Conservation (phyloP, 2,888 invertebrate species). For the Nemurella pictetii region DNA sequence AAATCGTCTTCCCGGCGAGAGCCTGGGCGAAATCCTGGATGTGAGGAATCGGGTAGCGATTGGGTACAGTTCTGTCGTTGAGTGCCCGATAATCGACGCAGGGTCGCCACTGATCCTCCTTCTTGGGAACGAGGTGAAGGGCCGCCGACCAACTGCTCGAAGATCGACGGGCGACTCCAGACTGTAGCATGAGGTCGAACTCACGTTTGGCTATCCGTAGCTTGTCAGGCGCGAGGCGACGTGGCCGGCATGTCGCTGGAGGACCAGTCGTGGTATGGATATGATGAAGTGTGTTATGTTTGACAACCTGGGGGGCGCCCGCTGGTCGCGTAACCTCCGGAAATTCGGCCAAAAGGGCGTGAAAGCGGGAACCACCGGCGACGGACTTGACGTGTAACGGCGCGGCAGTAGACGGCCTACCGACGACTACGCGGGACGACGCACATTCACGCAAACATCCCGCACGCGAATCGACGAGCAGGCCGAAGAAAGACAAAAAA, state of each 20-base stretch:
- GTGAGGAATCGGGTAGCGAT: slow-evolving; percentile 49
- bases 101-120: slow-evolving; percentile 46
- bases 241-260: slow-evolving; percentile 45
- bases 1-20: slow-evolving; percentile 45
- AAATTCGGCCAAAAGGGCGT: neutral
- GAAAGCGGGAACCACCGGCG: neutral
- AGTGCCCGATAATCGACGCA: slow-evolving; percentile 51
- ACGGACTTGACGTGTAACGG: neutral
- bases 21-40: too few species aligned
- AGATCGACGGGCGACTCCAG: slow-evolving; percentile 46
- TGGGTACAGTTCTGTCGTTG: slow-evolving; percentile 48
- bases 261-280: slow-evolving; percentile 46
- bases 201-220: slow-evolving; percentile 45
- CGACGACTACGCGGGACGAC: neutral
- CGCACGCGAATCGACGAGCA: neutral
- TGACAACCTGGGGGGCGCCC: neutral
- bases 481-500: neutral
- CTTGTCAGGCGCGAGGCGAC: slow-evolving; percentile 47
- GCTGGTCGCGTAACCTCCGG: neutral
- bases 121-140: slow-evolving; percentile 47
- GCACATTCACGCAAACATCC: neutral
- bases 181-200: slow-evolving; percentile 46
- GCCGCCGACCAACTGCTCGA: slow-evolving; percentile 48
- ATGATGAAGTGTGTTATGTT: too few species aligned
- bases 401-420: neutral